Evolutionary conservation across 2,113 vertebrate genomes (phyloP), one percentile per base, ranked within the genome.

Genomic region (Petromus typicus): DNA sequence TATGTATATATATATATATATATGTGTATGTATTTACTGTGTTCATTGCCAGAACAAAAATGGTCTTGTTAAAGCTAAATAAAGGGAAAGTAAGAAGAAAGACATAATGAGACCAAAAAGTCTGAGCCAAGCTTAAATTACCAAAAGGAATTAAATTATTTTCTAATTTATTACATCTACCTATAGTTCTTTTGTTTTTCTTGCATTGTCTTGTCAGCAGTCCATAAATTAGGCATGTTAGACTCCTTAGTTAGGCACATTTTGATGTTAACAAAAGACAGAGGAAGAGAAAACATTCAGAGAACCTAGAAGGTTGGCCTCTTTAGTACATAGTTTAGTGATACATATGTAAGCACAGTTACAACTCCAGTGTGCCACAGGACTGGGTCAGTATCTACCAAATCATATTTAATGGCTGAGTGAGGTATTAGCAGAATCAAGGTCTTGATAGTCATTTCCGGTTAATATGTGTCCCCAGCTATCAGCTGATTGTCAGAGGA

Each of bases 131-230:
- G 23, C 63, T 84, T 67, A 86, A 66, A 64, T 40, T 85, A 14
- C 9, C 37, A 93, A 34, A 89, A 86, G 86, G 37, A 66, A 80
- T 27, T 57, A 66, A 75, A 56, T 32, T 76, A 3, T 73, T 94
- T 93, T 86, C 75, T 87, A 86, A 92, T 3, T 78, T 85, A 90
- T 23, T 40, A 54, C 87, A 71, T 73, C 56, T 96, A 12, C 22
- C 85, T 22, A 37, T 78, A 54, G 34, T 5, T 10, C 45, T 20
- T 30, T 91, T 86, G 45, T 86, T 86, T 90, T 79, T 5, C 61
- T 48, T 84, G 20, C 11, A 71, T 91, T 45, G 59, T 67, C 27
- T 81, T 88, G 43, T 32, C 25, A 89, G 30, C 40, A 88, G 78
- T 63, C 66, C 89, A 57, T 67, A 59, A 84, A 1, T 84, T 40